Evolutionary conservation across 2,797 vertebrate species (phyloP).

Genomic region (Scomberomorus guttatus): DNA sequence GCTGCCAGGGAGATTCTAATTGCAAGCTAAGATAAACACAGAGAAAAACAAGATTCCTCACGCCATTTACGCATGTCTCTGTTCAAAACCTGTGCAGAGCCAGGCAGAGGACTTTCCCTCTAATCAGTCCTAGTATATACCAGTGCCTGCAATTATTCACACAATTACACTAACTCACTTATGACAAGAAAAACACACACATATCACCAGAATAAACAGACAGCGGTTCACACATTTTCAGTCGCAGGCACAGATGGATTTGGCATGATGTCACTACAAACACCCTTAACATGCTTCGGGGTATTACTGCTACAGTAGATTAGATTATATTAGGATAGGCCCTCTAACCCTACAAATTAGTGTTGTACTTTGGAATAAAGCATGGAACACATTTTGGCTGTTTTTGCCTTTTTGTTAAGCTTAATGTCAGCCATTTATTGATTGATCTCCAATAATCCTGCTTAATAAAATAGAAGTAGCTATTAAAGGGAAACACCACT

Average conservation of each 20-base stretch:
- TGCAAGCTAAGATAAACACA: constrained; percentile 80
- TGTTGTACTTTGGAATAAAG: constrained; percentile 41
- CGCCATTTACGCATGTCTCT: constrained; percentile 71
- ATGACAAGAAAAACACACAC: constrained; percentile 86
- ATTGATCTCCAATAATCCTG: constrained; percentile 20
- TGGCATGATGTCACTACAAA: constrained; percentile 77
- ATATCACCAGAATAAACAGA: constrained; percentile 78
- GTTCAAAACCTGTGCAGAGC: constrained; percentile 56
- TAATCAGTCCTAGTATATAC: constrained; percentile 78
- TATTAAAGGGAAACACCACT: constrained; percentile 5
- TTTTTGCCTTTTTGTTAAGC: neutral
- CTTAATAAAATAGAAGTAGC: neutral
- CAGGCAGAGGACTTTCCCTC: constrained; percentile 76
- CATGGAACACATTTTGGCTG: constrained; percentile 35
- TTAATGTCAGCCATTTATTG: constrained; percentile 36
- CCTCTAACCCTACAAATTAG: constrained; percentile 47
- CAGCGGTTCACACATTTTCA: constrained; percentile 72
- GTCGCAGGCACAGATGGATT: constrained; percentile 69
- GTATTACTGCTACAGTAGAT: constrained; percentile 67
- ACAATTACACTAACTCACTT: constrained; percentile 85
- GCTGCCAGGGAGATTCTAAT: constrained; percentile 80
- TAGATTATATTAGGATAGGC: constrained; percentile 66
- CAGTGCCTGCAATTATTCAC: constrained; percentile 83
- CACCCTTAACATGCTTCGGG: constrained; percentile 64
- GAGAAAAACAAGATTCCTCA: constrained; percentile 79